These are phyloP conservation scores for Halisarca cf. caerulea DNA, from an alignment of 37 sponge, comb jelly and placozoan genomes.

Conservation along the genomic window DNA sequence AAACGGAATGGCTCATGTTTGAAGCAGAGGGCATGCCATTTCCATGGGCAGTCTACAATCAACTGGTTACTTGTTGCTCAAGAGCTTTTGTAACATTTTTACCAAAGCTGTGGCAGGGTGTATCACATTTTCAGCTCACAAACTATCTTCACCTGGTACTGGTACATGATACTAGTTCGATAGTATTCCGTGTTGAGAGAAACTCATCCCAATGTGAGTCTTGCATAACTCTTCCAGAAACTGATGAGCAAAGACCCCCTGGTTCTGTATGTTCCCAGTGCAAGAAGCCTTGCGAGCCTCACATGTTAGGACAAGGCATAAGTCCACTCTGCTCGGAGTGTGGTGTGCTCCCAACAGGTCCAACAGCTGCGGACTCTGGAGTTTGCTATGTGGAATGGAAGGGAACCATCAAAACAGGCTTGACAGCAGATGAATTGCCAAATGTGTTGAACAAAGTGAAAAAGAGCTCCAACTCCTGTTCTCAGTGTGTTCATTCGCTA, in stretches of 20 bases:
- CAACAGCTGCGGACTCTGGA: not conserved
- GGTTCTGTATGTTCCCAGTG: too few species aligned
- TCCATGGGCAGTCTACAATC: constrained; percentile 22
- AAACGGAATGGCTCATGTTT: constrained; percentile 14
- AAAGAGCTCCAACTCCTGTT: not conserved
- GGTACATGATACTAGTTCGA: not conserved
- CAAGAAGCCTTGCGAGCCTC: too few species aligned
- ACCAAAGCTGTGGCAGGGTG: not conserved
- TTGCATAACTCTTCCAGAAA: too few species aligned
- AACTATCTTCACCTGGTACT: not conserved
- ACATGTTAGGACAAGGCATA: not conserved
- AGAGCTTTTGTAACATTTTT: not conserved
- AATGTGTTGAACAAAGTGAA: not conserved
- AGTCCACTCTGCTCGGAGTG: not conserved
- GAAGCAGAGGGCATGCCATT: not conserved
- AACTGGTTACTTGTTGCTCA: constrained; percentile 8
- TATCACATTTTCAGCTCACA: constrained; percentile 18
- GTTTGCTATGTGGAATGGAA: not conserved
- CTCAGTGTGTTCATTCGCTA: not conserved
- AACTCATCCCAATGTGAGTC: not conserved
- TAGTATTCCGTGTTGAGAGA: constrained; percentile 15
- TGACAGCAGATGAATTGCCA: not conserved
- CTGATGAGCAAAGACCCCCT: too few species aligned
- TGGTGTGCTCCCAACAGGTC: not conserved
- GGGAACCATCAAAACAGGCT: not conserved